Evolutionary conservation across 1,140 invertebrate genomes (phyloP).

Genomic region (Teleogryllus occipitalis): DNA sequence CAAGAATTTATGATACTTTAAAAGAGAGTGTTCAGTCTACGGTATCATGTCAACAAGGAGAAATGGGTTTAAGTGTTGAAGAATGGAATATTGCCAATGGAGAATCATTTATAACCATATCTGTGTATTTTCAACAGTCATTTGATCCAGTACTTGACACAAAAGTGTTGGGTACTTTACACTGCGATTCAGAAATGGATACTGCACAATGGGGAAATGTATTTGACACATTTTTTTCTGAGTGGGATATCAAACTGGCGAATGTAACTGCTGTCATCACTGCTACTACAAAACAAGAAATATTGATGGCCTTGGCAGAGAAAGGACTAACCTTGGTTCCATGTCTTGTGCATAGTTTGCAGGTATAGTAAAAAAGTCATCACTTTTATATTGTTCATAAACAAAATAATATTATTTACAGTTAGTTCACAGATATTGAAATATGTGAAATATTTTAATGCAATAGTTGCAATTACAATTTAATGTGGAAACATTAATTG

Average conservation of each 20-base stretch:
- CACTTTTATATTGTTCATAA: background rate
- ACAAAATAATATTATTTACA: background rate
- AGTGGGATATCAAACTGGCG: constrained; percentile 39
- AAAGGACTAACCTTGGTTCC: constrained; percentile 38
- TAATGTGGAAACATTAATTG: no score
- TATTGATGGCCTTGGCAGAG: constrained; percentile 33
- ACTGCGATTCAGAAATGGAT: constrained; percentile 18
- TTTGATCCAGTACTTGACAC: constrained; percentile 34
- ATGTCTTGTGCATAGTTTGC: constrained; percentile 41
- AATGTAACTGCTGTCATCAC: constrained; percentile 40
- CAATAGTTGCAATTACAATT: background rate
- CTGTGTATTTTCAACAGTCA: constrained; percentile 41
- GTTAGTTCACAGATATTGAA: background rate
- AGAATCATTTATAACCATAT: constrained; percentile 39
- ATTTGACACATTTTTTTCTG: constrained; percentile 36
- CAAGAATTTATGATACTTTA: constrained; percentile 40
- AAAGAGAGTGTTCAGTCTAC: constrained; percentile 34
- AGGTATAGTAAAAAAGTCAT: constrained; percentile 27
- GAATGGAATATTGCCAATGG: constrained; percentile 41
- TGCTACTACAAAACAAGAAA: constrained; percentile 34
- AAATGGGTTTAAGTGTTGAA: constrained; percentile 40
- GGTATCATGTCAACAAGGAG: constrained; percentile 32
- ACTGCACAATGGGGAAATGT: constrained; percentile 34
- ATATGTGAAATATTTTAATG: background rate
- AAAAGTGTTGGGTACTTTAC: constrained; percentile 27